A percentile compares a stretch with the other conserved stretches of the same genome.
These are phyloP conservation scores for Tauraco erythrolophus DNA, from an alignment of 2,113 vertebrate species.

Conservation along the genomic window DNA sequence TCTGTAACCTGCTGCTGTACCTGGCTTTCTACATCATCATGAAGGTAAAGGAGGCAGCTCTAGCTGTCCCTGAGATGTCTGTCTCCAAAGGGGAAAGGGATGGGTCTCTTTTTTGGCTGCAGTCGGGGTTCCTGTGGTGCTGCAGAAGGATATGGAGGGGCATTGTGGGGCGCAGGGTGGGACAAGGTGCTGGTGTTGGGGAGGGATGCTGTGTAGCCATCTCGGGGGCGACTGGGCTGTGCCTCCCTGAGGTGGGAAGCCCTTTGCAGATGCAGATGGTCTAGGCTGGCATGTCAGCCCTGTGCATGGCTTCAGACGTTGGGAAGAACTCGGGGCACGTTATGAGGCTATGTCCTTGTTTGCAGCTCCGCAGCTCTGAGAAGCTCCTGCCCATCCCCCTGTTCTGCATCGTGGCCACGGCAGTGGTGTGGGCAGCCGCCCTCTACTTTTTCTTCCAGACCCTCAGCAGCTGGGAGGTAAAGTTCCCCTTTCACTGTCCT, in stretches of 20 bases:
- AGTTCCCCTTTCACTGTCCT: neutral
- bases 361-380: conserved; percentile 82
- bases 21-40: conserved; percentile 87
- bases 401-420: conserved; percentile 81
- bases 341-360: neutral
- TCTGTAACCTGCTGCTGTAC: conserved; percentile 84
- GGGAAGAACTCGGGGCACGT: neutral
- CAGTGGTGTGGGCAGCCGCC: conserved; percentile 77
- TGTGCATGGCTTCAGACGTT: neutral
- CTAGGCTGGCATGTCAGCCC: neutral
- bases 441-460: conserved; percentile 87
- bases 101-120: neutral
- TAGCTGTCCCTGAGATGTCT: neutral
- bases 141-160: neutral
- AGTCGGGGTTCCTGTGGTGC: neutral
- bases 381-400: conserved; percentile 75
- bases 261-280: neutral
- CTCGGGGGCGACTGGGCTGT: neutral
- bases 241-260: neutral
- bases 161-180: neutral
- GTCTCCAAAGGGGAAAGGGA: neutral
- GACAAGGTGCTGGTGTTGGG: neutral
- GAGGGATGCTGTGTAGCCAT: neutral
- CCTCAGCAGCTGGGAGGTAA: conserved; percentile 88
- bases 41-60: conserved; percentile 74